Conservation (phyloP, 2,888 invertebrate species). For the Xylocampa areola region DNA sequence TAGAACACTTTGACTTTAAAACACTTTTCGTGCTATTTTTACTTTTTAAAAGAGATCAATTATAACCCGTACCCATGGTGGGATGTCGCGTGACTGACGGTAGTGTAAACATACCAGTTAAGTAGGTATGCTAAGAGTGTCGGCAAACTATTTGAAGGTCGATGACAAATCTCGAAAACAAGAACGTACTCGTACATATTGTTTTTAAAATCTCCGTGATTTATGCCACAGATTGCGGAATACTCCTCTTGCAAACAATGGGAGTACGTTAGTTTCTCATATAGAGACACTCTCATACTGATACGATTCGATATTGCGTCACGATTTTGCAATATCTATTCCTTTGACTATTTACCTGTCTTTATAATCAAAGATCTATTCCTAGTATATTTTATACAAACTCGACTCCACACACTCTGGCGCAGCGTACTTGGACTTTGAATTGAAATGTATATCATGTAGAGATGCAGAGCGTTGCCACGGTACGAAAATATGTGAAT, state of each 20-base stretch:
- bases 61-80: not conserved
- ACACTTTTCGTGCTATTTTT: not conserved
- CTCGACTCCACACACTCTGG: no score
- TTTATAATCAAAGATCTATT: no score
- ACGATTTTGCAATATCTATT: no score
- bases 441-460: no score
- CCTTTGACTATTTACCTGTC: no score
- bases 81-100: conserved; percentile 1
- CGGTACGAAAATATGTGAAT: no score
- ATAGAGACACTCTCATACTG: no score
- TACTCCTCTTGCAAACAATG: not conserved
- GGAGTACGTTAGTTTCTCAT: no score
- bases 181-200: conserved; percentile 9
- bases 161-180: conserved; percentile 30
- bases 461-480: no score
- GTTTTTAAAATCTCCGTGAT: not conserved
- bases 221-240: not conserved
- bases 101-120: conserved; percentile 1
- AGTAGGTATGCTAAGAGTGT: conserved; percentile 20
- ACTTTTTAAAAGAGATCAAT: not conserved
- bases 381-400: no score
- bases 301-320: no score
- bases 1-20: not conserved
- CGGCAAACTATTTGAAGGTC: conserved; percentile 39
- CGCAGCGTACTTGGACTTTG: no score